Base-by-base conservation (phyloP, 2,797 vertebrate genomes). In the Aselliscus stoliczkanus region DNA sequence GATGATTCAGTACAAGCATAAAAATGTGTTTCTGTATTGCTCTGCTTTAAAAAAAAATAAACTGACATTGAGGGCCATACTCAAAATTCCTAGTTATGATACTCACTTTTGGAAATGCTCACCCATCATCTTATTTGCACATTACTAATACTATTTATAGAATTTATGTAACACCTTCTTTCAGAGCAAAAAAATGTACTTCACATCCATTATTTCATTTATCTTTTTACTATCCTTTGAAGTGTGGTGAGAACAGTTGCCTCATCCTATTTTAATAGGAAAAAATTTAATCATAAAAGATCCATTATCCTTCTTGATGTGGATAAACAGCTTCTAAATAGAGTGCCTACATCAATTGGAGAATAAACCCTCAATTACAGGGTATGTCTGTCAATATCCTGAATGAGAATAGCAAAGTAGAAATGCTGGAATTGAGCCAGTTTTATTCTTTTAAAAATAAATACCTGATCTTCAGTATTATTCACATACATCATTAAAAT, bases 171-270 rank as follows among this genome's bases (percentile, higher is more conserved):
- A 67, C 70, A 93, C n/a, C 15, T 60, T 88, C 76, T 89, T 94
- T 58, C 69, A 82, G 58, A 94, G 50, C 20, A 83, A 58, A 93
- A 80, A 62, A 89, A 82, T 52, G 60, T 1, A 94, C 82, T 95
- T 90, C 31, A 75, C 13, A 60, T 93, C 85, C 79, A 89, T 97
- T 96, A 97, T 89, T 97, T 93, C 77, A 94, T 92, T 96, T 90
- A 92, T 90, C 56, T 79, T 93, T 67, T 42, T 88, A 88, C 54
- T 56, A 31, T 42, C 65, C 37, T 70, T 47, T 94, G 72, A 96
- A 95, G 42, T 84, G 29, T 39, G 6, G 13, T 69, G 39, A 80
- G 15, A 93, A 95, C 34, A 62, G 13, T 73, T 95, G 54, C 37
- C 34, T 93, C 70, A 54, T 18, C 44, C 70, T 67, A 93, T 95